A percentile compares a stretch with the other conserved stretches of the same genome.
These are phyloP conservation scores for Gnatocerus cornutus DNA, from an alignment of 2,888 invertebrate genomes.

Conservation along the genomic window DNA sequence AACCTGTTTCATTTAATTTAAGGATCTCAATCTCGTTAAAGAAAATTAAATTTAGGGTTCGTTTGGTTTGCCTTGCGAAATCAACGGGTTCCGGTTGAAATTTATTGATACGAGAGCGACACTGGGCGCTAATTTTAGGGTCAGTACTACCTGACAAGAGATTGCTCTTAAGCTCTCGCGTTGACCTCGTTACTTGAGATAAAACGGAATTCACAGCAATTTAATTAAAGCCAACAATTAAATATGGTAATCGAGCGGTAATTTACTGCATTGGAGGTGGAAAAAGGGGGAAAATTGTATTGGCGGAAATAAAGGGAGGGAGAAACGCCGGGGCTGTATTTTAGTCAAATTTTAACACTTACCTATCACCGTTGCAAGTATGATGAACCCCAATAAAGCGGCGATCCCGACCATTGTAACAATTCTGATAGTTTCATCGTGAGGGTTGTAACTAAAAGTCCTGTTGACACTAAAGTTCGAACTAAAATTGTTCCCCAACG, in stretches of 20 bases:
- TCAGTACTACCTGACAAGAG: constrained; percentile 22
- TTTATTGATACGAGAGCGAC: constrained; percentile 16
- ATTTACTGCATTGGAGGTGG: constrained; percentile 4
- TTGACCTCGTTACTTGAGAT: no score
- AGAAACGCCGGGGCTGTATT: no score
- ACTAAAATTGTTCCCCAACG: constrained; percentile 39
- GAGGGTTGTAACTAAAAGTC: constrained; percentile 58
- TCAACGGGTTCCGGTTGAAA: background rate
- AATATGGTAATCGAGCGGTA: constrained; percentile 14
- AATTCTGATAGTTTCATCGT: constrained; percentile 67
- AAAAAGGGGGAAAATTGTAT: constrained; percentile 2
- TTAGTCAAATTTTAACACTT: no score
- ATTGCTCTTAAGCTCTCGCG: constrained; percentile 17
- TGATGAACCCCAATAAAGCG: constrained; percentile 75
- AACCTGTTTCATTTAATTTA: constrained; percentile 8
- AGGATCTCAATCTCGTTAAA: background rate
- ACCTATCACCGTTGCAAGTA: constrained; percentile 79
- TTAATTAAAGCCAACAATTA: constrained; percentile 31
- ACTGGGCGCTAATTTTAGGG: constrained; percentile 16
- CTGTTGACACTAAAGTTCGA: constrained; percentile 66
- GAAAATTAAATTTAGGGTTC: background rate
- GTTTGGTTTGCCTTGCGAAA: background rate
- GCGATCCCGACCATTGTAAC: constrained; percentile 78
- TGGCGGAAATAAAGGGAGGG: background rate
- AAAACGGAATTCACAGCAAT: no score